Conservation (phyloP, 1,140 invertebrate species). For the Coptotermes formosanus region DNA sequence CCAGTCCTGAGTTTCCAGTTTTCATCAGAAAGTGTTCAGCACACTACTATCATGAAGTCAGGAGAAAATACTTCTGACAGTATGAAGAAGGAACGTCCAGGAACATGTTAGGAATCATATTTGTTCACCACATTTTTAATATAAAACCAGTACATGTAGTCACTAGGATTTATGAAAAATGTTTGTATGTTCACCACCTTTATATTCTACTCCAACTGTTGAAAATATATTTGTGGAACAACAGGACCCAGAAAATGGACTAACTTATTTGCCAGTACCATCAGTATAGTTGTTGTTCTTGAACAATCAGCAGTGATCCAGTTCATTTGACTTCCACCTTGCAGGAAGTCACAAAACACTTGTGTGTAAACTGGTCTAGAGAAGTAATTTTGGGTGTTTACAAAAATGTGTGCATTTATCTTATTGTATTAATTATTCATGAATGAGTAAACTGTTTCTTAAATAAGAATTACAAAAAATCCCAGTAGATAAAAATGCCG, state of each 20-base stretch:
- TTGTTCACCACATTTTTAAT: background rate
- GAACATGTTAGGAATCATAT: background rate
- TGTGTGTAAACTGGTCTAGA: conserved; percentile 5
- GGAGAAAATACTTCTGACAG: background rate
- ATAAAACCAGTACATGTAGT: conserved; percentile 11
- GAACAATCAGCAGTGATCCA: background rate
- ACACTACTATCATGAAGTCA: background rate
- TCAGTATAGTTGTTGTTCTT: background rate
- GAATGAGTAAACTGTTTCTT: background rate
- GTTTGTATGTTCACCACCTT: conserved; percentile 4
- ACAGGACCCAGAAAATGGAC: background rate
- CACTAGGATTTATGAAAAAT: background rate
- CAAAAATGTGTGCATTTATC: background rate
- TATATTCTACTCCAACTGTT: background rate
- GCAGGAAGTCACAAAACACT: background rate
- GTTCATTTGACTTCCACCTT: background rate
- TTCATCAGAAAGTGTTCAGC: background rate
- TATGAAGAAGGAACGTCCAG: background rate
- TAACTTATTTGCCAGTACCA: background rate
- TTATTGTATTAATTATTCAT: conserved; percentile 1
- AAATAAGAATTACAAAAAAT: background rate
- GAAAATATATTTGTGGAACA: background rate
- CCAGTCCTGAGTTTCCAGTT: background rate
- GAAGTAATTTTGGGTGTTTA: conserved; percentile 17
- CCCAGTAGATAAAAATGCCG: background rate